A percentile compares a stretch with the other conserved stretches of the same genome.
Evolutionary conservation across 2,797 vertebrate genomes (phyloP).

Genomic region (Coregonus ussuriensis): DNA sequence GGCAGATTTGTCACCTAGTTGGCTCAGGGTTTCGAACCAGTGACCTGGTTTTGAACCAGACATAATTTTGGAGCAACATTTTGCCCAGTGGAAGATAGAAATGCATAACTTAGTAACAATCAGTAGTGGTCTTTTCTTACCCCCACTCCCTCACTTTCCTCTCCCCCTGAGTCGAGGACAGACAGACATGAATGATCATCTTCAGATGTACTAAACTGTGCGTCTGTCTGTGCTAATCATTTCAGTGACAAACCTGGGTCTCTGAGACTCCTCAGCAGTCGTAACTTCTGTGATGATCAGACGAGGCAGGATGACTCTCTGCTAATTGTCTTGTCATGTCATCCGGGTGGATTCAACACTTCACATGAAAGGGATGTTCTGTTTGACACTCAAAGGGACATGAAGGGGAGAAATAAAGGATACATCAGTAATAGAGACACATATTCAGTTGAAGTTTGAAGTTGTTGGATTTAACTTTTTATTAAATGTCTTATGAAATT

Average conservation of each 20-base stretch:
- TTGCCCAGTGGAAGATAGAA: conserved; percentile 52
- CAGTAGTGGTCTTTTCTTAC: conserved; percentile 45
- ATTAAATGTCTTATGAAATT: too few relatives aligned
- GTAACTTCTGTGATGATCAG: conserved; percentile 57
- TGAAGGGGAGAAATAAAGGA: not conserved
- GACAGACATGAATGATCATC: conserved; percentile 27
- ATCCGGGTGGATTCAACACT: conserved; percentile 38
- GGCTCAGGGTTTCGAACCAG: too few relatives aligned
- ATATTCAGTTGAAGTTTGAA: conserved; percentile 25
- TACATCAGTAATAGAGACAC: conserved; percentile 23
- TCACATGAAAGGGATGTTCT: conserved; percentile 15
- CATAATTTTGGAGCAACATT: conserved; percentile 32
- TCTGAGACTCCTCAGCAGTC: conserved; percentile 51
- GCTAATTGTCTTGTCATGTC: conserved; percentile 65
- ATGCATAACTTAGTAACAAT: conserved; percentile 64
- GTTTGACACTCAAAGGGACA: not conserved
- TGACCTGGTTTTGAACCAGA: too few relatives aligned
- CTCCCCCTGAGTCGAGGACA: conserved; percentile 41
- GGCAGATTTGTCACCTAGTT: too few relatives aligned
- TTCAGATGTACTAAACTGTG: conserved; percentile 43
- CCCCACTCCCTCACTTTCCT: conserved; percentile 26
- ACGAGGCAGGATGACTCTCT: conserved; percentile 36
- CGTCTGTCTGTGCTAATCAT: conserved; percentile 31
- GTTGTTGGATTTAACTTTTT: not conserved
- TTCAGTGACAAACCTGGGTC: conserved; percentile 48